Evolutionary conservation across 2,888 invertebrate species (phyloP).

Genomic region (Folsomia candida): DNA sequence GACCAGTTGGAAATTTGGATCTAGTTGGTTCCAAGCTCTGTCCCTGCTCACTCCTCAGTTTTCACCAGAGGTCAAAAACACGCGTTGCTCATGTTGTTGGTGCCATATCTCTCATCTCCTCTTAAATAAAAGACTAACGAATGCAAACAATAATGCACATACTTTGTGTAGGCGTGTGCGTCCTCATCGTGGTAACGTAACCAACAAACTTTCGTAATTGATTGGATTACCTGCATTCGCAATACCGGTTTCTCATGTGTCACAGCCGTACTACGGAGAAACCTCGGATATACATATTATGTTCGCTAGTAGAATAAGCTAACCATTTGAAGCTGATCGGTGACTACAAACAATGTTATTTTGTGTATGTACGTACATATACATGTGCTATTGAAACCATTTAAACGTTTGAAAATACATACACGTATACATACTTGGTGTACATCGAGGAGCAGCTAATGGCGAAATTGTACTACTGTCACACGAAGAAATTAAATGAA

Average conservation of each 20-base stretch:
- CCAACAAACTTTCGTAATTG: not conserved
- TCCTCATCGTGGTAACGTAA: not conserved
- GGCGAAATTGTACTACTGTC: not conserved
- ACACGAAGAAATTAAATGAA: too few species aligned
- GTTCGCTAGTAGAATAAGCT: too few species aligned
- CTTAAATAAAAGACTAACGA: too few species aligned
- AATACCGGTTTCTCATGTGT: not conserved
- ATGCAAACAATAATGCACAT: too few species aligned
- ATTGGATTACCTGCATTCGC: not conserved
- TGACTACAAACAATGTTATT: not conserved
- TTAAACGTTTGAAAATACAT: too few species aligned
- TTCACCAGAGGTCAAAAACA: too few species aligned
- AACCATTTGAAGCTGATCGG: not conserved
- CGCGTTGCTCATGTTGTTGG: too few species aligned
- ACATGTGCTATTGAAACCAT: too few species aligned
- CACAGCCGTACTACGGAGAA: not conserved
- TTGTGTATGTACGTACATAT: not conserved
- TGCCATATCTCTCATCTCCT: too few species aligned
- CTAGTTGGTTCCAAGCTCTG: not conserved
- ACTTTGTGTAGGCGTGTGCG: not conserved
- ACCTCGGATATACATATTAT: too few species aligned
- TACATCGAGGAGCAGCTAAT: not conserved
- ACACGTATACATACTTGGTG: too few species aligned
- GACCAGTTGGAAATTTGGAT: not conserved
- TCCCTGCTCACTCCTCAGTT: not conserved